Percentiles rank a stretch among this genome's conserved stretches.
Conservation (phyloP, 2,797 vertebrate genomes). For the Schizopygopsis pylzovi region DNA sequence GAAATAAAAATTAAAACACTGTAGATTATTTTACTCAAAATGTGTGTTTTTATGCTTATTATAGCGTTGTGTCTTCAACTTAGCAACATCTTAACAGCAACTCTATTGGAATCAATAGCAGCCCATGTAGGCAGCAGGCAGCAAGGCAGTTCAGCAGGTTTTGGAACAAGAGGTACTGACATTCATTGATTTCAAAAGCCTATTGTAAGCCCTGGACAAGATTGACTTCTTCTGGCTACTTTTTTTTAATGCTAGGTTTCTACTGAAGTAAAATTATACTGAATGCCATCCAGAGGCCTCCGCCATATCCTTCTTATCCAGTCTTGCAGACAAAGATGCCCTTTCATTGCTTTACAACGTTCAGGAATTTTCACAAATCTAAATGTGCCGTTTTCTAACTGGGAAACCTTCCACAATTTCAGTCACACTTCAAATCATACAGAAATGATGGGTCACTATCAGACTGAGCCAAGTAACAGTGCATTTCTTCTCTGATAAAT, state of each 20-base stretch:
- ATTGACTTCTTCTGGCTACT: conserved; percentile 22
- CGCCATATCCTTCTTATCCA: conserved; percentile 22
- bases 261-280: conserved; percentile 20
- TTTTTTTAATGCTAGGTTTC: neutral
- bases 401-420: conserved; percentile 39
- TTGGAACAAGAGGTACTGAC: conserved; percentile 14
- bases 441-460: conserved; percentile 49
- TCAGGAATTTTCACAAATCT: conserved; percentile 32
- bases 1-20: neutral
- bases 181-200: conserved; percentile 42
- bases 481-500: conserved; percentile 38
- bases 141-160: conserved; percentile 15
- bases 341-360: conserved; percentile 32
- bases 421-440: conserved; percentile 42
- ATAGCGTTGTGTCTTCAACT: neutral
- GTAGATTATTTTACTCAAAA: neutral
- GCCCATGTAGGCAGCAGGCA: neutral
- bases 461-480: conserved; percentile 31
- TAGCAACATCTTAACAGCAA: neutral
- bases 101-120: neutral
- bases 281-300: conserved; percentile 14
- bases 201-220: conserved; percentile 36
- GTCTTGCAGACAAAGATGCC: conserved; percentile 19
- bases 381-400: conserved; percentile 23
- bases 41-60: neutral